A percentile compares a stretch with the other conserved stretches of the same genome.
Evolutionary conservation across 2,888 invertebrate genomes (phyloP).

Genomic region (Orchestes rusci): DNA sequence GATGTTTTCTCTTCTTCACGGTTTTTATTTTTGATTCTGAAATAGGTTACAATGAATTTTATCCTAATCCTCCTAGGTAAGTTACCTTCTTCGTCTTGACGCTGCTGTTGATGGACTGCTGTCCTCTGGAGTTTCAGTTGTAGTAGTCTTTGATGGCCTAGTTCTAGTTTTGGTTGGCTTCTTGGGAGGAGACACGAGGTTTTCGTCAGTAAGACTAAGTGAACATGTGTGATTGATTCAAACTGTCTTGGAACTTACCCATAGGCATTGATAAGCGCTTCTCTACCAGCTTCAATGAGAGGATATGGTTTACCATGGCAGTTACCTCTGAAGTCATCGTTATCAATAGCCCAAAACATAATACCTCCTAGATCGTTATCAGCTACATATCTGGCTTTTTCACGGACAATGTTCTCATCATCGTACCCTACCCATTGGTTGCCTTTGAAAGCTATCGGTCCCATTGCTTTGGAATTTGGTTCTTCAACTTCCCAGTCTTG

Average conservation of each 20-base stretch:
- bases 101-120: slow-evolving; percentile 27
- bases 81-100: slow-evolving; percentile 30
- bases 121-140: slow-evolving; percentile 24
- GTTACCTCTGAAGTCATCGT: slow-evolving; percentile 88
- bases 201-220: slow-evolving; percentile 39
- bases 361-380: slow-evolving; percentile 82
- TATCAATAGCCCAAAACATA: slow-evolving; percentile 92
- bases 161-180: slow-evolving; percentile 38
- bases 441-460: slow-evolving; percentile 79
- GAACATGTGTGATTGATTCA: not conserved
- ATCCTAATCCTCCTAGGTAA: no score
- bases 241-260: slow-evolving; percentile 56
- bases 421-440: slow-evolving; percentile 95
- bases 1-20: slow-evolving; percentile 35
- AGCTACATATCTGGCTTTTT: slow-evolving; percentile 79
- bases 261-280: slow-evolving; percentile 59
- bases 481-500: slow-evolving; percentile 79
- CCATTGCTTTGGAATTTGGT: slow-evolving; percentile 75
- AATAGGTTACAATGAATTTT: slow-evolving; percentile 4
- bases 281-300: slow-evolving; percentile 84
- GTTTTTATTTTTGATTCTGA: slow-evolving; percentile 28
- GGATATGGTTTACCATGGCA: slow-evolving; percentile 85
- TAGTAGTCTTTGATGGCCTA: slow-evolving; percentile 30
- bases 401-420: slow-evolving; percentile 73
- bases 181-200: slow-evolving; percentile 37